Evolutionary conservation across 2,888 invertebrate genomes (phyloP), one percentile per base, ranked within the genome.

Genomic region (Mimachlamys varia): DNA sequence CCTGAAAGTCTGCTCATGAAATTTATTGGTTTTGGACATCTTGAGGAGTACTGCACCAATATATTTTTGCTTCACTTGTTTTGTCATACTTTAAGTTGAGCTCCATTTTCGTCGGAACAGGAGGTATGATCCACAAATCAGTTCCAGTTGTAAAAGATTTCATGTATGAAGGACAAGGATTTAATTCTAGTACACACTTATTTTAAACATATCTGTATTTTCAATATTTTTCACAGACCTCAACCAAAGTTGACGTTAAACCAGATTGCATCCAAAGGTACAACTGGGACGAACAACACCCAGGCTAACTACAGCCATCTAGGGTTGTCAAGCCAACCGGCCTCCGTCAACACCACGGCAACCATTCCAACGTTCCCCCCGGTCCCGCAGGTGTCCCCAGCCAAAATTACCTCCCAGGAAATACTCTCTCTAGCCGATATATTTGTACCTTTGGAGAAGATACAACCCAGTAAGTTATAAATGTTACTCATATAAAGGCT

Each of bases 381-480:
- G 44, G 76, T 76, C 76, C 76, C 76, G 0, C 76, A 76, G 76
- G 33, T 89, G 89, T 22, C 90, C 49, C 88, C 91, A 55, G 55
- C 89, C 19, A 62, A 44, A 89, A 53, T 92, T 50, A 88, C 90
- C 22, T 58, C 90, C 33, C 27, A 49, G 58, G 90, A 91, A 55
- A 96, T 97, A 44, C 97, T 97, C 95, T 97, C 97, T 1, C 96
- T 98, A 92, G 97, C 97, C 3, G 98, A 98, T 95, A 97, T 99
- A 90, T 97, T 97, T 95, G 97, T 99, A 89, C 97, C 98, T 19
- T 97, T 99, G 94, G 98, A 98, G 95, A 97, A 97, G 94, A 98
- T 99, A 89, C 98, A 98, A 95, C 98, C 98, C 62, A 98, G 97
- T 97, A 95, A 94, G 92, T 91, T 2, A n/a, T 27, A 62, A 62